A percentile compares a stretch with the other conserved stretches of the same genome.
Evolutionary conservation across 1,140 invertebrate species (phyloP).

Genomic region (Palaemon carinicauda): DNA sequence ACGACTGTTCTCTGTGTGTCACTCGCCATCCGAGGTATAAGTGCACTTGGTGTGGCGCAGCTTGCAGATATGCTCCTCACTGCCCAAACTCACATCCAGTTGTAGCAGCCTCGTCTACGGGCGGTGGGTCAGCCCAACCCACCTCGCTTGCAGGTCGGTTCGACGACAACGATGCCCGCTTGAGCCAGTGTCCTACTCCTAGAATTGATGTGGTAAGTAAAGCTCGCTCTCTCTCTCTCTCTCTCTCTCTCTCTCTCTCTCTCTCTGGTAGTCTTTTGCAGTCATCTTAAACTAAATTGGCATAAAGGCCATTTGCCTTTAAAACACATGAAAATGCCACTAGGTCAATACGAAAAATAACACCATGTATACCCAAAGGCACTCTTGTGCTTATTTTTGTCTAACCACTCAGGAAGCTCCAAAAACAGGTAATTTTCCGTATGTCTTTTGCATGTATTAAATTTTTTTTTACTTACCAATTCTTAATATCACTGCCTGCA

Average conservation of each 20-base stretch:
- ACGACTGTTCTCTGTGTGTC: slow-evolving; percentile 93
- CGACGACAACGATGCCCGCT: slow-evolving; percentile 66
- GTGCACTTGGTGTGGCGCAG: slow-evolving; percentile 90
- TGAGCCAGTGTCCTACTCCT: slow-evolving; percentile 82
- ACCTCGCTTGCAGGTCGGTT: slow-evolving; percentile 79
- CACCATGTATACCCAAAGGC: too few relatives aligned
- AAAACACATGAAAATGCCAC: too few relatives aligned
- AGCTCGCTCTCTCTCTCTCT: neutral
- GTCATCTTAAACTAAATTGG: neutral
- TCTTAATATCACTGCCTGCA: too few relatives aligned
- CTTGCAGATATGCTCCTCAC: slow-evolving; percentile 84
- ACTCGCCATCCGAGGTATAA: slow-evolving; percentile 83
- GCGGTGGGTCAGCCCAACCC: slow-evolving; percentile 87
- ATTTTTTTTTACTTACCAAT: too few relatives aligned
- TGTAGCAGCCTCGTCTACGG: slow-evolving; percentile 86
- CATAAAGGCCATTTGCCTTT: too few relatives aligned
- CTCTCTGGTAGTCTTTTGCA: too few relatives aligned
- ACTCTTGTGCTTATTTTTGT: too few relatives aligned
- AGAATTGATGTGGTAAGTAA: slow-evolving; percentile 84
- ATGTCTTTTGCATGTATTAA: too few relatives aligned
- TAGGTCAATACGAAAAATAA: too few relatives aligned
- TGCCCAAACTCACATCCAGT: slow-evolving; percentile 77
- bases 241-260: neutral
- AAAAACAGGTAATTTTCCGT: too few relatives aligned
- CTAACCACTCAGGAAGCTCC: too few relatives aligned